Evolutionary conservation across 2,888 invertebrate species (phyloP).

Genomic region (Megamerina dolium): DNA sequence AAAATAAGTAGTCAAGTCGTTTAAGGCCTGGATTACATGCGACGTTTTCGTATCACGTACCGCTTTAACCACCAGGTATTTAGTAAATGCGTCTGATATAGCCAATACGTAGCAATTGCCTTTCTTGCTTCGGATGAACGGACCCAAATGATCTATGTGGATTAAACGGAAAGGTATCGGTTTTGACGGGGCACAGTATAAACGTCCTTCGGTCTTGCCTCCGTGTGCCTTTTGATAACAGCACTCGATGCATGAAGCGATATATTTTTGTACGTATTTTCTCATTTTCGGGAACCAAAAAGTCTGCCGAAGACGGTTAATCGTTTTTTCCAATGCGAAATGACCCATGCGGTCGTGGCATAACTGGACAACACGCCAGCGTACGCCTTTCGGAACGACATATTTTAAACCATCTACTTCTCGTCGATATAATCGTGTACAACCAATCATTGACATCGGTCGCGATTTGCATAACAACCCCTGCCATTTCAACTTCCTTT

Average conservation of each 20-base stretch:
- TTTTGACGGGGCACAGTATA: slow-evolving; percentile 18
- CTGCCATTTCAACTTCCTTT: neutral
- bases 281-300: slow-evolving; percentile 46
- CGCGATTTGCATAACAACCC: slow-evolving; percentile 5
- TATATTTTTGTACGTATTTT: slow-evolving; percentile 39
- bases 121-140: slow-evolving; percentile 6
- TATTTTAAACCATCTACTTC: slow-evolving; percentile 4
- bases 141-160: slow-evolving; percentile 13
- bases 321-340: slow-evolving; percentile 8
- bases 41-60: slow-evolving; percentile 13
- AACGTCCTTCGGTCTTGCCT: slow-evolving; percentile 17
- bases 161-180: slow-evolving; percentile 9
- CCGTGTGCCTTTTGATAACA: slow-evolving; percentile 32
- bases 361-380: slow-evolving; percentile 10
- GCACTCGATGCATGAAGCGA: slow-evolving; percentile 41
- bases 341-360: slow-evolving; percentile 12
- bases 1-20: neutral
- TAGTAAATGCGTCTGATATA: slow-evolving; percentile 11
- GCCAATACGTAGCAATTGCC: slow-evolving; percentile 8
- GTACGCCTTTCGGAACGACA: slow-evolving; percentile 14
- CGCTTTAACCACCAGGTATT: slow-evolving; percentile 15
- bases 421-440: slow-evolving; percentile 11
- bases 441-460: slow-evolving; percentile 16
- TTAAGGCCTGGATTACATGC: neutral
- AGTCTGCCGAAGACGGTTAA: slow-evolving; percentile 14